phyloP scores from a whole-genome alignment of 2,888 invertebrate species.

The Morinoia aosen region DNA sequence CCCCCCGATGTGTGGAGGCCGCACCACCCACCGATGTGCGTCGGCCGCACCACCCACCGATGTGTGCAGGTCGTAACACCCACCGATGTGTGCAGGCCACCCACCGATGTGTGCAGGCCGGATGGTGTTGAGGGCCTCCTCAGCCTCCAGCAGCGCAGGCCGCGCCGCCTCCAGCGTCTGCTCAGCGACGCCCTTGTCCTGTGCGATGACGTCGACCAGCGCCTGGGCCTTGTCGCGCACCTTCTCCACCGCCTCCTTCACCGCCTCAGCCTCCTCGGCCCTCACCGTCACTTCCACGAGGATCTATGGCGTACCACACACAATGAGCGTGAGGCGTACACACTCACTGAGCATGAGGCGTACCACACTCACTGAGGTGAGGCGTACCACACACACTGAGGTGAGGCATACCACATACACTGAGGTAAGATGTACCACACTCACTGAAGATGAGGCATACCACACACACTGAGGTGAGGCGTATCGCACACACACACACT shows the following conservation, averaged over 20 bases:
- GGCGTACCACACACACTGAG: too few species aligned
- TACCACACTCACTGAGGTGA: too few species aligned
- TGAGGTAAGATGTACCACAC: too few species aligned
- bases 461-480: too few species aligned
- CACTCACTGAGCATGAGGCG: not conserved
- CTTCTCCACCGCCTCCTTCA: constrained; percentile 94
- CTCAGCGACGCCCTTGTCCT: constrained; percentile 92
- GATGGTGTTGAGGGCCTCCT: constrained; percentile 93
- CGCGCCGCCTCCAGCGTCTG: constrained; percentile 94
- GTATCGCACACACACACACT: too few species aligned
- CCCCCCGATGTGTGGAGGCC: not conserved
- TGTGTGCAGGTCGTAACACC: not conserved
- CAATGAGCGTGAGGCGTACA: not conserved
- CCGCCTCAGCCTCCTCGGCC: constrained; percentile 94
- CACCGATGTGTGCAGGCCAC: not conserved
- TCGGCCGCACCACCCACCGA: not conserved
- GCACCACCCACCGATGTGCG: not conserved
- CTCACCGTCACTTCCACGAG: constrained; percentile 91
- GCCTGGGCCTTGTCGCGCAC: constrained; percentile 96
- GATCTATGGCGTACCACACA: constrained; percentile 69
- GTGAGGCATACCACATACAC: too few species aligned
- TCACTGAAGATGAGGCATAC: too few species aligned
- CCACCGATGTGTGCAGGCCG: constrained; percentile 92
- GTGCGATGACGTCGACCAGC: constrained; percentile 86
- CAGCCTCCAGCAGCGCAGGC: constrained; percentile 95